Evolutionary conservation across 2,888 invertebrate species (phyloP), one percentile per base, ranked within the genome.

Genomic region (Agrochola macilenta): DNA sequence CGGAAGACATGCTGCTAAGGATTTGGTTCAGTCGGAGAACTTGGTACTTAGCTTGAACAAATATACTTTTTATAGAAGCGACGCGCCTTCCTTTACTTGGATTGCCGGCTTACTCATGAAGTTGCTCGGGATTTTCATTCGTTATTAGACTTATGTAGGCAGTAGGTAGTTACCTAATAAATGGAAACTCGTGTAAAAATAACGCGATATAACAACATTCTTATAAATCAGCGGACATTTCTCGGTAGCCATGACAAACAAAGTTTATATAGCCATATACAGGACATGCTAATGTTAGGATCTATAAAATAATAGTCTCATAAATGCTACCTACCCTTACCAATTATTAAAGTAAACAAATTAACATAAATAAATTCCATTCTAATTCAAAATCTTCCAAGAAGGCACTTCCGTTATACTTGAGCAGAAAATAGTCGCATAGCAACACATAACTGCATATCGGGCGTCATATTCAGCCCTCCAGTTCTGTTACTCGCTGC

Each of bases 401-500:
- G 88, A 64, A 74, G 81, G 60, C 83, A 87, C 84, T 88, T 86
- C 86, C 86, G 88, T 88, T 88, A 84, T 87, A 88, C 83, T 87
- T 82, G 82, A 87, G 84, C 77, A 81, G 83, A 91, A 89, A 89
- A 89, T 90, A 90, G 84, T 85, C 82, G 85, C 90, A 84, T 88
- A 87, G 89, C 88, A 89, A 85, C 87, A 87, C 81, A 83, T 84
- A 83, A 86, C 83, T 86, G 88, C 89, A 84, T 86, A 84, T 86
- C 79, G 71, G 70, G 78, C 82, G 64, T 89, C 88, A 89, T 91
- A 91, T 91, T 91, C 90, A 88, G 86, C 89, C 89, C 87, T 88
- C 85, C 79, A 74, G 73, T 80, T 89, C 89, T 88, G 89, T 89
- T 89, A 88, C 89, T 86, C 90, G 91, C 90, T 94, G 94, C 93